Conservation (phyloP, 2,888 invertebrate genomes). For the Amblyjoppa proteus region DNA sequence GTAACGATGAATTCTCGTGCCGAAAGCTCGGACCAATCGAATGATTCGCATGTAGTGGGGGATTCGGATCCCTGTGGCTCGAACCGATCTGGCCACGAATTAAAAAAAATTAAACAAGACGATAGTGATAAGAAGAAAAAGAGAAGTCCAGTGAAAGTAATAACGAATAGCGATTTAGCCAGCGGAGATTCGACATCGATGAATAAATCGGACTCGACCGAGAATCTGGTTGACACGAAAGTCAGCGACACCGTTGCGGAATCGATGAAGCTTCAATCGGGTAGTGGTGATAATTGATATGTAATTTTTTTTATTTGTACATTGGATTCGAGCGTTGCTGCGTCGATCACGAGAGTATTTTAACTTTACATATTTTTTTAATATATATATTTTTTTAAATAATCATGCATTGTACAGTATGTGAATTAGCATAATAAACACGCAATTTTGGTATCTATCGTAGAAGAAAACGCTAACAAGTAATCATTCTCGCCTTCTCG, state of each 20-base stretch:
- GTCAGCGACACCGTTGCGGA: neutral
- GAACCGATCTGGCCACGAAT: neutral
- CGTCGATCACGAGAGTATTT: neutral
- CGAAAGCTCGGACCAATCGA: conserved; percentile 2
- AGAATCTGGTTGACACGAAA: neutral
- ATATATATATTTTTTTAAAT: neutral
- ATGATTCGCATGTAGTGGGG: neutral
- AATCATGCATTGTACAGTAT: conserved; percentile 15
- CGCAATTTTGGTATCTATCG: neutral
- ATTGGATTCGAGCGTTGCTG: neutral
- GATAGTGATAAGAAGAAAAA: neutral
- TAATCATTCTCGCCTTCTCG: neutral
- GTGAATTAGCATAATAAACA: neutral
- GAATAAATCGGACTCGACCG: conserved; percentile 1
- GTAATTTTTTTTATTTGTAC: conserved; percentile 11
- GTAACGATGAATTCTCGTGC: neutral
- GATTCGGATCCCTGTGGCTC: neutral
- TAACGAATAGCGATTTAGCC: neutral
- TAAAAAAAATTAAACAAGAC: neutral
- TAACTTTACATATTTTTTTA: neutral
- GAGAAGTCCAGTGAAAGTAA: neutral
- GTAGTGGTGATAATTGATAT: conserved; percentile 64
- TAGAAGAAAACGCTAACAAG: neutral
- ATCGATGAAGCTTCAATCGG: conserved; percentile 22
- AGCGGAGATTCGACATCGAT: conserved; percentile 40